Base-by-base conservation (phyloP, 2,888 invertebrate species). In the Nephrotoma flavescens region DNA sequence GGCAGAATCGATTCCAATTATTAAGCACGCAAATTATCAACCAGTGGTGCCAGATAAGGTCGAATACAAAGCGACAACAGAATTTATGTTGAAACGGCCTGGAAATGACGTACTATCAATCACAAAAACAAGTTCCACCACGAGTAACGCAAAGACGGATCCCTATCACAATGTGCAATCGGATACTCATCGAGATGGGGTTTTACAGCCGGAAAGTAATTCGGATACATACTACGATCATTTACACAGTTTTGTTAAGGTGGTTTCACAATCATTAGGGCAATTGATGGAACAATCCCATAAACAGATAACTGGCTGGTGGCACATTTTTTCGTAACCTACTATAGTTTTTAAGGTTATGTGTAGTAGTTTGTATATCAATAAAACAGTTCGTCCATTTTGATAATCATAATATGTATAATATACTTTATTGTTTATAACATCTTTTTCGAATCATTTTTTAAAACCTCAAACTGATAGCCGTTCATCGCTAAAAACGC, bases 401-500 rank as follows among this genome's bases (percentile, higher is more conserved):
- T 84, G 42, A 15, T 85, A 42, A 42, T 41, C 31, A 31, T 83
- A 42, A 42, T 19, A 42, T n/a, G n/a, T n/a, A n/a, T n/a, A n/a
- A n/a, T 41, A 7, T 6, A 1, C 2, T 52, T 15, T 15, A 15
- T 52, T 52, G 41, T 41, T 41, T 57, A 42, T 31, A 83, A 52
- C 41, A 5, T 31, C 42, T 86, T 42, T 83, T 83, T 42, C 95
- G 84, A 42, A 84, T 84, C 84, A 42, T 42, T 42, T 84, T 84
- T 6, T 7, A 84, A 84, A 84, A 84, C 91, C 89, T 95, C 93
- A 89, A 95, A 95, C 83, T 91, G 93, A 12, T 95, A 89, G 57
- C 94, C 94, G 89, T 95, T 93, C 57, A 94, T 93, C 87, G 93
- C 92, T 6, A 98, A 92, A 87, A 94, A 93, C 41, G 95, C 92